Percentiles rank a stretch among this genome's conserved stretches.
Evolutionary conservation across 2,113 vertebrate genomes (phyloP).

Genomic region (Bambusicola thoracicus): DNA sequence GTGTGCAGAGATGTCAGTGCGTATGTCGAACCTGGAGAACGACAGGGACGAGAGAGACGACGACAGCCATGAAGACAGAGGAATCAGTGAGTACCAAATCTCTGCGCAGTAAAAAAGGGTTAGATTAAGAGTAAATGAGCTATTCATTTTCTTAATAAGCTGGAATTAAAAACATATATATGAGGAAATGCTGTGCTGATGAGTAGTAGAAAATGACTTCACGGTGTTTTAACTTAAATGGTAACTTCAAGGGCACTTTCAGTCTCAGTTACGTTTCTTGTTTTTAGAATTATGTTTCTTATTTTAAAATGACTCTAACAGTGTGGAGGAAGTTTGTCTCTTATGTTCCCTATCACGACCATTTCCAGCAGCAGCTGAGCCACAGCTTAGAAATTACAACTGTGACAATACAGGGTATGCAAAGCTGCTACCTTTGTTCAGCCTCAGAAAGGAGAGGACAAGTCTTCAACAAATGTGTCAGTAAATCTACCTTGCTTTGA

Average conservation of each 20-base stretch:
- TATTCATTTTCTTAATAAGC: neutral
- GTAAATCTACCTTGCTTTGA: neutral
- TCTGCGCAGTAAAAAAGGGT: neutral
- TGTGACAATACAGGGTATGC: neutral
- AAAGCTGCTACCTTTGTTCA: neutral
- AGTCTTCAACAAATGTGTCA: neutral
- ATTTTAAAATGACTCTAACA: neutral
- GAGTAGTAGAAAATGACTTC: neutral
- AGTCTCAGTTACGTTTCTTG: neutral
- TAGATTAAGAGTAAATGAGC: neutral
- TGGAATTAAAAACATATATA: neutral
- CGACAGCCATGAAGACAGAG: slow-evolving; percentile 95
- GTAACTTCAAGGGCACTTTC: neutral
- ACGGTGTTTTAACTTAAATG: neutral
- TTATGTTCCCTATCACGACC: fast-evolving
- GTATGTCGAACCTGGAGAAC: slow-evolving; percentile 98
- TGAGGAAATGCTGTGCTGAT: neutral
- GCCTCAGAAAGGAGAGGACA: neutral
- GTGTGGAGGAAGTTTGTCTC: neutral
- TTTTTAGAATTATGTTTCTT: neutral
- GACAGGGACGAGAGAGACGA: slow-evolving; percentile 96
- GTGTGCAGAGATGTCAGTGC: slow-evolving; percentile 94
- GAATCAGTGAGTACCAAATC: slow-evolving; percentile 89
- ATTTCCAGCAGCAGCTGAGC: neutral
- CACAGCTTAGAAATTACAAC: neutral